Evolutionary conservation across 1,140 invertebrate species (phyloP), one percentile per base, ranked within the genome.

Genomic region (Cyclina sinensis): DNA sequence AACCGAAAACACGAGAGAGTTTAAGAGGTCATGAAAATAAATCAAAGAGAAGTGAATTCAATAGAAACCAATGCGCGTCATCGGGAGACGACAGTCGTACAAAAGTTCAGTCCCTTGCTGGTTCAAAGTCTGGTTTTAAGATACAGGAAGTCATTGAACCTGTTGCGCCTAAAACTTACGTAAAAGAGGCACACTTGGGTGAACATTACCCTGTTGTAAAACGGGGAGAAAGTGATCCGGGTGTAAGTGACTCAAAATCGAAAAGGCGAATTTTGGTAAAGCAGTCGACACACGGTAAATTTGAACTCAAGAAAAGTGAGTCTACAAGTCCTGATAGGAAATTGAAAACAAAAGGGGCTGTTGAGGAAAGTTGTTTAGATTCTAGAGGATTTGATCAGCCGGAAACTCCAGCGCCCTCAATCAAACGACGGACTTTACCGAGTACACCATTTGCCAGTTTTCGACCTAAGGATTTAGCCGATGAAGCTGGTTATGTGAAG

Each of bases 231-330:
- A 70, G 32, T 37, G 32, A 35, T 37, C 12, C 32, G 12, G 16
- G 18, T 30, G 21, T 1, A 5, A 39, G 43, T 27, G 74, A 37
- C 3, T 14, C 18, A 18, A 78, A 78, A 18, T 21, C 74, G 35
- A 51, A 51, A 27, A 51, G 27, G 35, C n/a, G 74, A 54, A 1
- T 32, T 51, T 32, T 78, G 11, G 74, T 78, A 0, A 78, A 78
- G 16, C 74, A 78, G 18, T 35, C 74, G 21, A 51, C 74, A n/a
- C 74, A 78, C 24, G 74, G 74, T 30, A 48, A 48, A 51, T 54
- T 78, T 51, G 74, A 54, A 51, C 16, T 78, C 4, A 35, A 78
- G 7, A 48, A 2, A 1, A 54, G 27, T 35, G 21, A 48, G 4
- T 16, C 21, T 48, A 24, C 11, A 4, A 78, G 0, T 48, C 0